A percentile compares a stretch with the other conserved stretches of the same genome.
These are phyloP conservation scores for Hirtodrosophila histrioides DNA, from an alignment of 2,888 invertebrate species.

Conservation along the genomic window DNA sequence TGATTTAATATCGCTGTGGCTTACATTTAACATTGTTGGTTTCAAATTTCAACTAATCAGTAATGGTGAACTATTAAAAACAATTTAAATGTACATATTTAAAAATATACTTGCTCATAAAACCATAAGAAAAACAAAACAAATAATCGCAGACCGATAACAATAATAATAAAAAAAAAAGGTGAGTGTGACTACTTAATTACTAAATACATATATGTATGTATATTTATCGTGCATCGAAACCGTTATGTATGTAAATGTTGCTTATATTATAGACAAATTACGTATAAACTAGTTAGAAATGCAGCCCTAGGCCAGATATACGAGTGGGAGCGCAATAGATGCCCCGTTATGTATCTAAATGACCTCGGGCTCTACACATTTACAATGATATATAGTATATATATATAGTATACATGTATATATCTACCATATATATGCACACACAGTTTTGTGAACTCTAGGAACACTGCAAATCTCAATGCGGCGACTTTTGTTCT, in stretches of 20 bases:
- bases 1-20: conserved; percentile 49
- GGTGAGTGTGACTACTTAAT: conserved; percentile 45
- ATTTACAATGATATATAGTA: conserved; percentile 12
- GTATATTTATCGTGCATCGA: conserved; percentile 7
- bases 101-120: conserved; percentile 14
- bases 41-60: conserved; percentile 54
- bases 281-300: conserved; percentile 35
- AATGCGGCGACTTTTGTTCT: conserved; percentile 30
- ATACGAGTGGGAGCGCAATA: conserved; percentile 48
- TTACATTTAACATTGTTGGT: conserved; percentile 45
- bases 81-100: conserved; percentile 27
- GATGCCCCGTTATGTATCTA: conserved; percentile 26
- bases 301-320: conserved; percentile 39
- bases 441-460: conserved; percentile 33
- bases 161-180: conserved; percentile 33
- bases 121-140: conserved; percentile 37
- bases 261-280: conserved; percentile 41
- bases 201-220: conserved; percentile 23
- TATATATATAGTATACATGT: conserved; percentile 3
- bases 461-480: conserved; percentile 52
- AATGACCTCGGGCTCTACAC: conserved; percentile 29
- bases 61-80: conserved; percentile 33
- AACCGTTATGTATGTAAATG: conserved; percentile 29
- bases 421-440: conserved; percentile 9
- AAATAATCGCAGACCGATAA: conserved; percentile 43